These are phyloP conservation scores for Calyptommatus sinebrachiatus DNA, from an alignment of 2,113 vertebrate species.

Conservation along the genomic window DNA sequence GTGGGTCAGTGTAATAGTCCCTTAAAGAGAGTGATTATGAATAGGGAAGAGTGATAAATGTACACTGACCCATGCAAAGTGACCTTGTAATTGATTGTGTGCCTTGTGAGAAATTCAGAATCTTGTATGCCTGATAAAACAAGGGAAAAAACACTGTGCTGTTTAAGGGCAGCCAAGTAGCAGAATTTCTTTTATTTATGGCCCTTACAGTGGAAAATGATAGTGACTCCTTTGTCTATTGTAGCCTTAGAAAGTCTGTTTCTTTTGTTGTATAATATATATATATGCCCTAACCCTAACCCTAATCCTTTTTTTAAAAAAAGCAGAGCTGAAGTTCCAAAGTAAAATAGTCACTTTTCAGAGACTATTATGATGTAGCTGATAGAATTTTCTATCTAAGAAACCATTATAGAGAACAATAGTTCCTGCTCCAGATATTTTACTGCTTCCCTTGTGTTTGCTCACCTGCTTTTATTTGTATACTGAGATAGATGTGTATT, in stretches of 20 bases:
- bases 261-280: conserved; percentile 13
- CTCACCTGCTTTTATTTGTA: not conserved
- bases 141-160: conserved; percentile 17
- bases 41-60: not conserved
- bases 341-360: conserved; percentile 24
- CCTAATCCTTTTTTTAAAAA: too few relatives aligned
- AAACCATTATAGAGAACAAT: not conserved
- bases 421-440: not conserved
- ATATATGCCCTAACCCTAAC: too few relatives aligned
- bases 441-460: not conserved
- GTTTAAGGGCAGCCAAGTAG: conserved; percentile 25
- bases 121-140: conserved; percentile 17
- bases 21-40: not conserved
- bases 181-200: conserved; percentile 23
- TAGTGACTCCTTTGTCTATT: fast-evolving
- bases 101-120: conserved; percentile 48
- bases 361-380: not conserved
- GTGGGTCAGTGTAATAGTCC: not conserved
- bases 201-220: not conserved
- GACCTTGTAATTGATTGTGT: not conserved
- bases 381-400: conserved; percentile 19
- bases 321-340: not conserved
- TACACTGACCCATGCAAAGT: conserved; percentile 28
- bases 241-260: not conserved
- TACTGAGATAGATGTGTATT: not conserved